Base-by-base conservation (phyloP, 2,888 invertebrate genomes). In the Keiferia lycopersicella region DNA sequence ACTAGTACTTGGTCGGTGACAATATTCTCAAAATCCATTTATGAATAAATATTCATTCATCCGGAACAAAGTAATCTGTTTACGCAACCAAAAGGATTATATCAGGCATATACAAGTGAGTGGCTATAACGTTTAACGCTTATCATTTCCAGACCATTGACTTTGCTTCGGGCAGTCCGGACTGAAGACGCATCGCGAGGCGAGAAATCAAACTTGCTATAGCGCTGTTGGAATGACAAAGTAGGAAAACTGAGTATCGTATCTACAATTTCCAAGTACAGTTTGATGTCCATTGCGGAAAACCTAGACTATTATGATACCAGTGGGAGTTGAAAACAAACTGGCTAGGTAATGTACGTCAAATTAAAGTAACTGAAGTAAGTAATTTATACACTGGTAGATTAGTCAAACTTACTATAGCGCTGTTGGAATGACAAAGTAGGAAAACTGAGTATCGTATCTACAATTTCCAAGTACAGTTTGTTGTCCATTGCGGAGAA, bases 61-160 rank as follows among this genome's bases (percentile, higher is more conserved):
- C 45, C 4, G n/a, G 16, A 45, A 16, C 16, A 45, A n/a, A 16
- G 11, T 45, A 45, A 45, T 45, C 65, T 14, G 45, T 66, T 67
- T 66, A 59, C 65, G 68, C 69, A 72, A 72, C 71, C 70, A 68
- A 66, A 63, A 67, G 69, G 30, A 65, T 59, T 26, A 63, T 51
- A 53, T 53, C 53, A 22, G 50, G 51, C 60, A 62, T 53, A 51
- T 57, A 64, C 53, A 53, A 62, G 59, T 64, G 76, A 77, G 80
- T 76, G 74, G 74, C 76, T 78, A 73, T 73, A 74, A 78, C 77
- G 77, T 77, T 77, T 72, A 77, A 74, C 79, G 81, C 81, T 84
- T 84, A 83, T 84, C 84, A 82, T 82, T 84, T 84, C 79, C 81
- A 70, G 78, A 61, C 81, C 81, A 84, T 84, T 84, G 83, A 78